Conservation (phyloP, 2,113 vertebrate species). For the Hystrix cristata region DNA sequence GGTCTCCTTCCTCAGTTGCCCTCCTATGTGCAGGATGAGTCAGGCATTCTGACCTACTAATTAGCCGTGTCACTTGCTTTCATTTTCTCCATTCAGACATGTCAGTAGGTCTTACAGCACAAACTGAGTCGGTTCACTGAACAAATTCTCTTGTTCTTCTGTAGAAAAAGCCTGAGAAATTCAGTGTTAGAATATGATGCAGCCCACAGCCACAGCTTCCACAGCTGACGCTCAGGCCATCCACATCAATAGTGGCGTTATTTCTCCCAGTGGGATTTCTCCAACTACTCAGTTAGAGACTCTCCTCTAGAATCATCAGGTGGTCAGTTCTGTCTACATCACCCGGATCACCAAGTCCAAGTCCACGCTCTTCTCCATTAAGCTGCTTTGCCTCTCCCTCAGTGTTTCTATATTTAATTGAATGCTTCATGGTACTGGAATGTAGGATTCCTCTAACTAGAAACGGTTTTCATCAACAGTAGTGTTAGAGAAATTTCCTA, state of each 20-base stretch:
- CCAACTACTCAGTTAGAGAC: not conserved
- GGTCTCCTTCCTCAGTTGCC: not conserved
- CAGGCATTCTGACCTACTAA: not conserved
- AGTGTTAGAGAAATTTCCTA: not conserved
- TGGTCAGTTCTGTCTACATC: not conserved
- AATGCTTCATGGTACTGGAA: not conserved
- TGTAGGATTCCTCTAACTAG: not conserved
- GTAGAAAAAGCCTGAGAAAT: not conserved
- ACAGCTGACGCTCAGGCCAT: not conserved
- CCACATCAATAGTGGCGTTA: not conserved
- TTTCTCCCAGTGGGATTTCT: not conserved
- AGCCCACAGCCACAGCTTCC: too few relatives aligned
- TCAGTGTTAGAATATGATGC: not conserved
- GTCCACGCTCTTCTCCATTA: not conserved
- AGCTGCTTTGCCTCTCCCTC: not conserved
- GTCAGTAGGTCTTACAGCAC: not conserved
- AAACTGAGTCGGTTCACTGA: not conserved
- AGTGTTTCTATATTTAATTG: not conserved
- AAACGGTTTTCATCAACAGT: not conserved
- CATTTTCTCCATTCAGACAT: not conserved
- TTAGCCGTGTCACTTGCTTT: not conserved
- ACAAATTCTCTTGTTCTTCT: not conserved
- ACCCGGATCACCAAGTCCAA: not conserved
- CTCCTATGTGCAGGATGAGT: not conserved
- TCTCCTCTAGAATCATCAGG: not conserved